phyloP scores from a whole-genome alignment of 2,113 vertebrate species.

The Mirza zaza region DNA sequence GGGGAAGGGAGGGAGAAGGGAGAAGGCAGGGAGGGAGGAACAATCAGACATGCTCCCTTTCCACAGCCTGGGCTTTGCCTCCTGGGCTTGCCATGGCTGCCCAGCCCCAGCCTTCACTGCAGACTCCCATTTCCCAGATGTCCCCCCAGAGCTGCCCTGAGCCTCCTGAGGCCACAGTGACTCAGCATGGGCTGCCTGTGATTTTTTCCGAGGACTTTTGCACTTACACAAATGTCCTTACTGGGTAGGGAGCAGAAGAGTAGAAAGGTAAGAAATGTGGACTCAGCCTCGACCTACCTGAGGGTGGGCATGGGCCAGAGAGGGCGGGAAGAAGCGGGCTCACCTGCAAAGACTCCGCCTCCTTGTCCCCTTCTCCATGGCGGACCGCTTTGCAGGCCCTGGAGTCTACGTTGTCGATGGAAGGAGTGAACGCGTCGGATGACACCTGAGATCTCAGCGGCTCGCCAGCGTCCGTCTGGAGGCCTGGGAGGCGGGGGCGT shows the following conservation, averaged over 20 bases:
- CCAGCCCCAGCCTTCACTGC: background rate
- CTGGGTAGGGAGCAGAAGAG: background rate
- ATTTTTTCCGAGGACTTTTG: background rate
- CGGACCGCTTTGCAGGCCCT: background rate
- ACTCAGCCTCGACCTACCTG: background rate
- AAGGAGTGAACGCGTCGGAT: background rate
- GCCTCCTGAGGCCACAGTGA: background rate
- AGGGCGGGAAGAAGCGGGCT: background rate
- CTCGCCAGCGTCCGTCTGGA: background rate
- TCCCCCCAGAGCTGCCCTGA: background rate
- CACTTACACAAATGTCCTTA: too few relatives aligned
- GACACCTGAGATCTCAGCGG: background rate
- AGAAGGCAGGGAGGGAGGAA: background rate
- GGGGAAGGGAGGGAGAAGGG: background rate
- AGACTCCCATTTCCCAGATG: background rate
- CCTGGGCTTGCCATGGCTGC: fast-evolving
- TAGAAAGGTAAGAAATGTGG: background rate
- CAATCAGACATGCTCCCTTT: too few relatives aligned
- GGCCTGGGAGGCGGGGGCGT: background rate
- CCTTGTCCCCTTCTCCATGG: background rate
- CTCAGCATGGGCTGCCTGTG: background rate
- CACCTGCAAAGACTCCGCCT: too few relatives aligned
- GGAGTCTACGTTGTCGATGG: background rate
- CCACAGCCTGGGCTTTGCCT: background rate
- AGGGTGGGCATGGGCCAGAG: background rate